A percentile compares a stretch with the other conserved stretches of the same genome.
phyloP scores from a whole-genome alignment of 2,888 invertebrate genomes.

The Prenolepis imparis region DNA sequence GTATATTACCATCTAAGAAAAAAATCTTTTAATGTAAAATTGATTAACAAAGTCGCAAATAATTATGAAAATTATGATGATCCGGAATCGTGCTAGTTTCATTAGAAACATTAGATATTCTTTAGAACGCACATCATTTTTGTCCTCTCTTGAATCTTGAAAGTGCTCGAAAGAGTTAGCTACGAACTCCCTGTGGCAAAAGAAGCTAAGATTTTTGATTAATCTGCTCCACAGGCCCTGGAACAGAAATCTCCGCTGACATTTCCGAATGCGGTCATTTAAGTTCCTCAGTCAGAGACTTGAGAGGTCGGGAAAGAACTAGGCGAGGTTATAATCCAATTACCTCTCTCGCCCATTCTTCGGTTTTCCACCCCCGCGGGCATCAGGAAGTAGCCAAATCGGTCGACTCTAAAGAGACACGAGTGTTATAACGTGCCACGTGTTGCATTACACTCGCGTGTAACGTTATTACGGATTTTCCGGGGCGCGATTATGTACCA shows the following conservation, averaged over 20 bases:
- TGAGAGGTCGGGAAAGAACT: conserved; percentile 16
- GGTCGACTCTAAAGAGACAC: conserved; percentile 34
- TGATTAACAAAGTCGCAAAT: neutral
- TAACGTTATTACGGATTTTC: conserved; percentile 54
- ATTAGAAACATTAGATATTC: neutral
- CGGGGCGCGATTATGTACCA: conserved; percentile 33
- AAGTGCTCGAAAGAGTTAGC: neutral
- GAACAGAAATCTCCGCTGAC: conserved; percentile 23
- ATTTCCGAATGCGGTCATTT: conserved; percentile 29
- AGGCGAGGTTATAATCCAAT: conserved; percentile 63
- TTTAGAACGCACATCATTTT: neutral
- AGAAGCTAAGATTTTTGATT: conserved; percentile 18
- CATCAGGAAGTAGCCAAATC: conserved; percentile 70
- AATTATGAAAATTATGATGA: neutral
- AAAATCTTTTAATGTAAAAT: neutral
- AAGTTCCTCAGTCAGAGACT: conserved; percentile 26
- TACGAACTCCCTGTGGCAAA: neutral
- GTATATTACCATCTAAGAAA: neutral
- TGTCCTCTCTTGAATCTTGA: neutral
- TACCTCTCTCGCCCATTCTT: conserved; percentile 54
- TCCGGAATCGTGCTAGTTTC: neutral
- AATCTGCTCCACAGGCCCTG: neutral
- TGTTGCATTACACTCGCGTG: conserved; percentile 77
- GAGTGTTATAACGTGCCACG: conserved; percentile 79
- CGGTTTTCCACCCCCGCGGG: conserved; percentile 51